Percentiles rank a stretch among this genome's conserved stretches.
Conservation (phyloP, 2,797 vertebrate genomes). For the Capromys pilorides region DNA sequence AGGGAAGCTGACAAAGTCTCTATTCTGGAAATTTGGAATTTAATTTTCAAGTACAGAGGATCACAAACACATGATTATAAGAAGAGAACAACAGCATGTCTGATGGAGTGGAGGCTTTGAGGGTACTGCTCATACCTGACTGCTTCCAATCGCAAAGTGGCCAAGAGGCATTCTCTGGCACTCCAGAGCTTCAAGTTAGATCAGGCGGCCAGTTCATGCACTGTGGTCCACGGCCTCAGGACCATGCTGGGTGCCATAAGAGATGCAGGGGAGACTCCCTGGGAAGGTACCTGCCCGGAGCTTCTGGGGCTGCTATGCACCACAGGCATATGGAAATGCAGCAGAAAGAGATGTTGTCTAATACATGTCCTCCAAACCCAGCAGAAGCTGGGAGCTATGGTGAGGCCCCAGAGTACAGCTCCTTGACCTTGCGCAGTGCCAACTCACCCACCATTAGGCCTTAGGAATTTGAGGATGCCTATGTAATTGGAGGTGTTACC, state of each 20-base stretch:
- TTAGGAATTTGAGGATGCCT: background rate
- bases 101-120: background rate
- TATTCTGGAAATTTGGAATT: background rate
- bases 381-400: background rate
- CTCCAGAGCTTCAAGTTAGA: background rate
- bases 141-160: background rate
- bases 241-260: background rate
- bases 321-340: background rate
- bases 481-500: too few relatives aligned
- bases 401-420: background rate
- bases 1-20: constrained; percentile 4
- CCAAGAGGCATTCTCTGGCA: background rate
- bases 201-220: background rate
- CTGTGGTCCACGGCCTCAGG: background rate
- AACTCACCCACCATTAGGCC: background rate
- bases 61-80: background rate
- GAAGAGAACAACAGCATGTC: background rate
- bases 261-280: background rate
- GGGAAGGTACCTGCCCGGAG: background rate
- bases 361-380: background rate
- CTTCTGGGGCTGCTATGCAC: too few relatives aligned
- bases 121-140: background rate
- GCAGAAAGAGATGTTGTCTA: background rate
- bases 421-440: background rate
- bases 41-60: constrained; percentile 31